Conservation (phyloP, 2,888 invertebrate species). For the Myathropa florea region DNA sequence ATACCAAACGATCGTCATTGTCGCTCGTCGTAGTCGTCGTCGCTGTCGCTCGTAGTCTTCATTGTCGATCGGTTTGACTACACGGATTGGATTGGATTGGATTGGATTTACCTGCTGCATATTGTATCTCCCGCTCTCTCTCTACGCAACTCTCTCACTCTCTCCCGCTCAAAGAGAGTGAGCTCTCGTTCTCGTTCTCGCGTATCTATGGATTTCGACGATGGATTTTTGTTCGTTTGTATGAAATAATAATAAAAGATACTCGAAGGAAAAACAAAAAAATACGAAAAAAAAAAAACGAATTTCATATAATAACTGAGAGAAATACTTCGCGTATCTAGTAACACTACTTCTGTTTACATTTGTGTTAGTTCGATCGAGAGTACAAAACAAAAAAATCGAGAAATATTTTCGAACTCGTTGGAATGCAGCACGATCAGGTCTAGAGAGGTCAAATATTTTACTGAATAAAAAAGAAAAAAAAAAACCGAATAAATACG, state of each 20-base stretch:
- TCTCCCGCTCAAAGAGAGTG: not conserved
- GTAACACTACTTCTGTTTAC: slow-evolving; percentile 61
- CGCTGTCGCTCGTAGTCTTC: not conserved
- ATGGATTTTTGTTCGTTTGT: slow-evolving; percentile 32
- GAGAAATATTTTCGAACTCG: slow-evolving; percentile 46
- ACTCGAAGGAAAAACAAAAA: slow-evolving; percentile 37
- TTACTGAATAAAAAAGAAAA: slow-evolving; percentile 1
- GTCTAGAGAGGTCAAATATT: slow-evolving; percentile 68
- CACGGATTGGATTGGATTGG: slow-evolving; percentile 24
- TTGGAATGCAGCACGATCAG: slow-evolving; percentile 70
- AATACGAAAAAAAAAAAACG: slow-evolving; percentile 25
- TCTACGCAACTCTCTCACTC: not conserved
- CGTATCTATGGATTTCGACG: slow-evolving; percentile 50
- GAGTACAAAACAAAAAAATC: slow-evolving; percentile 41
- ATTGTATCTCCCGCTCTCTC: slow-evolving; percentile 25
- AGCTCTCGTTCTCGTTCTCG: not conserved
- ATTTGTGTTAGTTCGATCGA: slow-evolving; percentile 61
- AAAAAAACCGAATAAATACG: too few relatives aligned
- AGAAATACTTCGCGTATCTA: slow-evolving; percentile 65
- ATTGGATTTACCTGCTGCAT: slow-evolving; percentile 66
- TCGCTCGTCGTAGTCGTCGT: not conserved
- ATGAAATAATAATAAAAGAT: slow-evolving; percentile 66
- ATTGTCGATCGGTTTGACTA: not conserved
- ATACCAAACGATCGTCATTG: slow-evolving; percentile 46
- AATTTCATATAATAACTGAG: slow-evolving; percentile 55